Conservation (phyloP, 2,113 vertebrate species). For the Gymnocephalus cernua region DNA sequence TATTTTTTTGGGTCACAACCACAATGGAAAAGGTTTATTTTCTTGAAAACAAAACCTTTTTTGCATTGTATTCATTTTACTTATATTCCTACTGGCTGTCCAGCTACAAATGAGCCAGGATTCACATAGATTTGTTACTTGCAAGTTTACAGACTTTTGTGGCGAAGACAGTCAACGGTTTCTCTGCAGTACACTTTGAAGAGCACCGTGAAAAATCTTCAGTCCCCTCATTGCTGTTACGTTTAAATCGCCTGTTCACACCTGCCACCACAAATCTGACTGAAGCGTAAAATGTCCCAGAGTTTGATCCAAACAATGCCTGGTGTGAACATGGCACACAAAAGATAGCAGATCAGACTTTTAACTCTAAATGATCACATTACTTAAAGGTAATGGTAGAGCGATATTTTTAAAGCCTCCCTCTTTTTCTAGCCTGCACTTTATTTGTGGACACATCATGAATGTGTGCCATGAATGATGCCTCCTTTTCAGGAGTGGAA, state of each 20-base stretch:
- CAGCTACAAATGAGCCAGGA: neutral
- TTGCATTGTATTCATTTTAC: neutral
- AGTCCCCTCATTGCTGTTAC: too few relatives aligned
- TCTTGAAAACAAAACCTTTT: neutral
- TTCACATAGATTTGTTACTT: neutral
- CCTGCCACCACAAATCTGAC: constrained; percentile 8
- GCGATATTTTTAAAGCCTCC: neutral
- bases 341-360: neutral
- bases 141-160: too few relatives aligned
- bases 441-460: constrained; percentile 19
- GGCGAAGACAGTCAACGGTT: too few relatives aligned
- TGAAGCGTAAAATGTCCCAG: neutral
- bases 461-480: constrained; percentile 12
- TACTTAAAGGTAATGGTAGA: neutral
- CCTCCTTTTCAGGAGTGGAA: constrained; percentile 63
- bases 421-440: neutral
- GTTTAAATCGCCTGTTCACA: neutral
- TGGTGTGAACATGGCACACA: neutral
- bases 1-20: neutral
- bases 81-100: neutral
- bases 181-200: neutral
- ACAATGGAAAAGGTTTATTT: neutral
- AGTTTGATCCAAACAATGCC: neutral
- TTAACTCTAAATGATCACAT: neutral
- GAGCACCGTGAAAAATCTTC: neutral